These are phyloP conservation scores for Leptopilina clavipes DNA, from an alignment of 1,140 invertebrate genomes.

Conservation along the genomic window DNA sequence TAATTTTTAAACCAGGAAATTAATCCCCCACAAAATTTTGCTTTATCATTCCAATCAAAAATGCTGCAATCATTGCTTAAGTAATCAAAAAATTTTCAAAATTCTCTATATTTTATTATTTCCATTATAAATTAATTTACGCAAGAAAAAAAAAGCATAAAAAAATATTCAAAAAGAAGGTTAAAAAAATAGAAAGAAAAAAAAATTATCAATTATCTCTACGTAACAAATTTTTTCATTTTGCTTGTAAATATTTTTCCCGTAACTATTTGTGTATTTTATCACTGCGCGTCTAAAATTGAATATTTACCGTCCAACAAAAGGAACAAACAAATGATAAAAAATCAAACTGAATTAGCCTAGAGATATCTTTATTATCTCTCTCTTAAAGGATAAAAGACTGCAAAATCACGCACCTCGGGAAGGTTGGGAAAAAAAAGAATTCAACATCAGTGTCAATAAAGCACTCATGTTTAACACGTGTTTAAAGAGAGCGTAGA, in stretches of 20 bases:
- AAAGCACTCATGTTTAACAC: slow-evolving; percentile 27
- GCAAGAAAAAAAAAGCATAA: too few relatives aligned
- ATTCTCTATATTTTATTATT: too few relatives aligned
- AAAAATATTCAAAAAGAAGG: too few relatives aligned
- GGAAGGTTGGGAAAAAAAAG: neutral
- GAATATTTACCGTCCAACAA: neutral
- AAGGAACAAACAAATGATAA: slow-evolving; percentile 9
- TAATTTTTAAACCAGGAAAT: slow-evolving; percentile 3
- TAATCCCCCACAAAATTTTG: neutral
- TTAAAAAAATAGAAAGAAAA: too few relatives aligned
- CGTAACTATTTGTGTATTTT: neutral
- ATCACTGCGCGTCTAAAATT: slow-evolving; percentile 6
- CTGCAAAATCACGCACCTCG: slow-evolving; percentile 14
- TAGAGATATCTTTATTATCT: slow-evolving; percentile 8
- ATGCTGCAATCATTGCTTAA: too few relatives aligned
- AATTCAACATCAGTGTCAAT: slow-evolving; percentile 27
- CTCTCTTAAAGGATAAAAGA: slow-evolving; percentile 21
- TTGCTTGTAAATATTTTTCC: too few relatives aligned
- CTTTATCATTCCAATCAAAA: too few relatives aligned
- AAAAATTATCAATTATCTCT: too few relatives aligned
- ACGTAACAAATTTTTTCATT: too few relatives aligned
- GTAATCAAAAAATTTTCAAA: too few relatives aligned
- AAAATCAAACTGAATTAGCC: neutral
- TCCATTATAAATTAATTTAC: too few relatives aligned
- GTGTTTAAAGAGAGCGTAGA: slow-evolving; percentile 12